phyloP scores from a whole-genome alignment of 2,113 vertebrate species.

The Campylorhamphus procurvoides region DNA sequence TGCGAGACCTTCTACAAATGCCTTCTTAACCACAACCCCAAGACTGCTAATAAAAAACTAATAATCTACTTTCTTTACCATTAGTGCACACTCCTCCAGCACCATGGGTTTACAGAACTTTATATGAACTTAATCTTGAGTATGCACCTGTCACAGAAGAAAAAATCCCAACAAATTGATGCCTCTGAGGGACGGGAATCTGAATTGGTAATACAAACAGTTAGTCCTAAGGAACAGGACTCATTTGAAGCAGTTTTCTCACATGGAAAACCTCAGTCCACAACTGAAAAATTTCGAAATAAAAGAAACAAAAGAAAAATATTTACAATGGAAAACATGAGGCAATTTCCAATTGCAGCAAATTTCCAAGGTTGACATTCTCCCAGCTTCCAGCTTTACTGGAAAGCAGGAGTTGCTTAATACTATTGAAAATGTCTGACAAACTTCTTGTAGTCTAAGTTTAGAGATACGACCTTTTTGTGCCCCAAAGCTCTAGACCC shows the following conservation, averaged over 20 bases:
- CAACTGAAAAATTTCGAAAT: not conserved
- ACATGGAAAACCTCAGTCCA: not conserved
- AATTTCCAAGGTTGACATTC: slow-evolving; percentile 11
- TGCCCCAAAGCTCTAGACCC: not conserved
- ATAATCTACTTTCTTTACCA: not conserved
- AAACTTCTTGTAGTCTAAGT: not conserved
- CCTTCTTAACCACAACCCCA: not conserved
- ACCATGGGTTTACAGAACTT: too few relatives aligned
- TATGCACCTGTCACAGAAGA: not conserved
- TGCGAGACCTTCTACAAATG: not conserved
- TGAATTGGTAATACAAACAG: not conserved
- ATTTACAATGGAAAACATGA: slow-evolving; percentile 50
- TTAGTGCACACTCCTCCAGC: not conserved
- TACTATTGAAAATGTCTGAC: slow-evolving; percentile 6
- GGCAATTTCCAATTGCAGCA: slow-evolving; percentile 1
- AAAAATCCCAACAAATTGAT: not conserved
- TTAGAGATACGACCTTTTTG: not conserved
- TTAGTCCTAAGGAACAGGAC: not conserved
- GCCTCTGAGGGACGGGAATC: not conserved
- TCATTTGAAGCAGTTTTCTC: not conserved
- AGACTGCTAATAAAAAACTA: not conserved
- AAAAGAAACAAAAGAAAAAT: slow-evolving; percentile 33
- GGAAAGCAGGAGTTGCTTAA: slow-evolving; percentile 56
- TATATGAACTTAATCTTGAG: too few relatives aligned
- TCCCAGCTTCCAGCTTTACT: slow-evolving; percentile 32